These are phyloP conservation scores for Novumbra hubbsi DNA, from an alignment of 2,797 vertebrate genomes.

Conservation along the genomic window DNA sequence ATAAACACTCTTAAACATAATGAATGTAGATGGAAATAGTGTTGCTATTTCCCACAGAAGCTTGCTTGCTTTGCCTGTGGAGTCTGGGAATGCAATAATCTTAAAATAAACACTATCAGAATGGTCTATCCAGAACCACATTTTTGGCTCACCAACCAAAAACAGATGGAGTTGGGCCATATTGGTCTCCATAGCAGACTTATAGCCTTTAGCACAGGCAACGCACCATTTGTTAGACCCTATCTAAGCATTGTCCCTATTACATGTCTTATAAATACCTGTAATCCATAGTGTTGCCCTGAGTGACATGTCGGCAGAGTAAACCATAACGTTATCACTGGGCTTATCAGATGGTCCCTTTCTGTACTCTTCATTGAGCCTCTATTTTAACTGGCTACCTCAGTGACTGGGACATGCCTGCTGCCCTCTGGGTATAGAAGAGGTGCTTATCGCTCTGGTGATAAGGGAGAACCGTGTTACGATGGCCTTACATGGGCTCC, in stretches of 20 bases:
- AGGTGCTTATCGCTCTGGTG: slow-evolving; percentile 17
- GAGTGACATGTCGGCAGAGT: neutral
- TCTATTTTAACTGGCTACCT: slow-evolving; percentile 3
- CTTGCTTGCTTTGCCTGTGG: slow-evolving; percentile 8
- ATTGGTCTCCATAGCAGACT: slow-evolving; percentile 16
- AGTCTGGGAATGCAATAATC: slow-evolving; percentile 42
- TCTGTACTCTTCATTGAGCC: slow-evolving; percentile 4
- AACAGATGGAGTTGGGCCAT: slow-evolving; percentile 2
- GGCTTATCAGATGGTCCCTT: neutral
- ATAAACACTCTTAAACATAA: slow-evolving; percentile 49
- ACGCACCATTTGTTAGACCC: neutral
- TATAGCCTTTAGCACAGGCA: slow-evolving; percentile 9
- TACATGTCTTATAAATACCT: neutral
- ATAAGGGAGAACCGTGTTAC: slow-evolving; percentile 13
- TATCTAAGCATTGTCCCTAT: neutral
- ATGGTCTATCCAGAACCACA: slow-evolving; percentile 17
- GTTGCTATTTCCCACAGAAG: slow-evolving; percentile 31
- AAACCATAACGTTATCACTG: neutral
- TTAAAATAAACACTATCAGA: slow-evolving; percentile 55
- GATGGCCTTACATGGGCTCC: slow-evolving; percentile 19
- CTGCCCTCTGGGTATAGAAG: neutral
- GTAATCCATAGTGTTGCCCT: neutral
- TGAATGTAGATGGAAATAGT: slow-evolving; percentile 47
- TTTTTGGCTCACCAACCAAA: slow-evolving; percentile 28
- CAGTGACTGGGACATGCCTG: neutral